Conservation (phyloP, 2,797 vertebrate genomes). For the Paratrypauchen microcephalus region DNA sequence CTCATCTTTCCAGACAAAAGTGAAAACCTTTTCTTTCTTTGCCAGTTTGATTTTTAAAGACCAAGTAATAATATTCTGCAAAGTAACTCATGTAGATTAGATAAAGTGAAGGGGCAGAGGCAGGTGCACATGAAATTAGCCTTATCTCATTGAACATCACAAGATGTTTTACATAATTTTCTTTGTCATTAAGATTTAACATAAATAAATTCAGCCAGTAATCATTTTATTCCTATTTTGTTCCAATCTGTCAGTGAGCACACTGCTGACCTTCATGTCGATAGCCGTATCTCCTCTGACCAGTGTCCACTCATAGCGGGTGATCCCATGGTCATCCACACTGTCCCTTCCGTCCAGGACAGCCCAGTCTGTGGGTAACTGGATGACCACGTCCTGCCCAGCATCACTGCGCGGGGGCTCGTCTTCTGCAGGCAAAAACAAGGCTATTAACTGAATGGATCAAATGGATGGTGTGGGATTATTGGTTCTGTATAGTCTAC, state of each 20-base stretch:
- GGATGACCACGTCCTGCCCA: slow-evolving; percentile 88
- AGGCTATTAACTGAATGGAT: not conserved
- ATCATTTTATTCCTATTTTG: no score
- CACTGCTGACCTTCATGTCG: slow-evolving; percentile 87
- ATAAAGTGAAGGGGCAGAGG: slow-evolving; percentile 1
- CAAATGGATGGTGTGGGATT: not conserved
- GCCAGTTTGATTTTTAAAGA: not conserved
- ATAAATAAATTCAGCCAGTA: no score
- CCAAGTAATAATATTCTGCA: not conserved
- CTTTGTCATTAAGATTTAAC: no score
- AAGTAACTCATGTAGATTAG: not conserved
- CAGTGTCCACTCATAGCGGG: slow-evolving; percentile 86
- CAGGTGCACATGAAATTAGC: slow-evolving; percentile 22
- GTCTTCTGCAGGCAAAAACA: slow-evolving; percentile 72
- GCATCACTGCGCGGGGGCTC: slow-evolving; percentile 88
- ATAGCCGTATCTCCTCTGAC: slow-evolving; percentile 84
- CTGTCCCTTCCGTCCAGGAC: slow-evolving; percentile 92
- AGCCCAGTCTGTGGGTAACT: slow-evolving; percentile 90
- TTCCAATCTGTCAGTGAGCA: no score
- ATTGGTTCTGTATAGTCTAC: not conserved
- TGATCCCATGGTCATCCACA: slow-evolving; percentile 86
- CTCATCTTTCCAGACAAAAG: not conserved
- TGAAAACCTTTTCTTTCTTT: not conserved
- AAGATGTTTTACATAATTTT: not conserved
- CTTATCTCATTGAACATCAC: slow-evolving; percentile 48